These are phyloP conservation scores for Rallus limicola DNA, from an alignment of 2,113 vertebrate species.

Conservation along the genomic window DNA sequence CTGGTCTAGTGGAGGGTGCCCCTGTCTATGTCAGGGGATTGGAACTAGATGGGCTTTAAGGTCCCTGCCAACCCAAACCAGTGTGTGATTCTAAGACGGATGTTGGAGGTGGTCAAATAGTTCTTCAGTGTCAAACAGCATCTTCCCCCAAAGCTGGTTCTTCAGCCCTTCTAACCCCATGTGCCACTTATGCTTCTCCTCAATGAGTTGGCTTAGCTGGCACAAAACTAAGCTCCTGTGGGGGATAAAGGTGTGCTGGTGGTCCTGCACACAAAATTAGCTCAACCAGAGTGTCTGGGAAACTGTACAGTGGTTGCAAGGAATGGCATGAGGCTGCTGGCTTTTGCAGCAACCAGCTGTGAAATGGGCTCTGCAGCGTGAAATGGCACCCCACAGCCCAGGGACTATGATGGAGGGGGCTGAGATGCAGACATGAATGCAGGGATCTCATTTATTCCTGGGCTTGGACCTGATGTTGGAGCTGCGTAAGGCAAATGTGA, in stretches of 20 bases:
- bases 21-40: too few relatives aligned
- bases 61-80: too few relatives aligned
- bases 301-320: neutral
- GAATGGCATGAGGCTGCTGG: neutral
- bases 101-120: neutral
- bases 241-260: neutral
- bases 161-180: neutral
- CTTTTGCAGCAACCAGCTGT: neutral
- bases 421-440: neutral
- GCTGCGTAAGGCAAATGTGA: neutral
- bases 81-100: too few relatives aligned
- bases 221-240: neutral
- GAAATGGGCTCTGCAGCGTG: neutral
- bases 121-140: neutral
- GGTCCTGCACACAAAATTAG: neutral
- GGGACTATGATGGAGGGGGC: too few relatives aligned
- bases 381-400: neutral
- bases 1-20: too few relatives aligned
- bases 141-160: neutral
- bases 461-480: neutral
- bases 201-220: neutral
- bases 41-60: too few relatives aligned
- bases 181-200: neutral
- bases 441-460: neutral
- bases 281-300: neutral